Evolutionary conservation across 2,797 vertebrate genomes (phyloP).

Genomic region (Coreius guichenoti): DNA sequence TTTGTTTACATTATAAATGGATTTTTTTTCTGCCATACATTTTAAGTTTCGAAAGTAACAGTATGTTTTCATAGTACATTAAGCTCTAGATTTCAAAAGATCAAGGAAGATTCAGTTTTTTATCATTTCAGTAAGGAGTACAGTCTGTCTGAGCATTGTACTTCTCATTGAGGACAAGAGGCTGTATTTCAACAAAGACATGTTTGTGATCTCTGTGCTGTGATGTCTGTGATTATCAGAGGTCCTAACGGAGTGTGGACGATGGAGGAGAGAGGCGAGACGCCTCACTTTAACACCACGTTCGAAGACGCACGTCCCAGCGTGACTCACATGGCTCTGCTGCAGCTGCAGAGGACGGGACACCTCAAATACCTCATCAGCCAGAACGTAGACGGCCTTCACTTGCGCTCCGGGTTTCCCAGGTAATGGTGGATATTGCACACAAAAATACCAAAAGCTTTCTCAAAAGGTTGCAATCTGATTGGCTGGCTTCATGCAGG

Average conservation of each 20-base stretch:
- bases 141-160: not conserved
- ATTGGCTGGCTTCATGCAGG: not conserved
- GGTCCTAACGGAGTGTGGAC: constrained; percentile 98
- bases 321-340: constrained; percentile 91
- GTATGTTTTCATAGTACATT: not conserved
- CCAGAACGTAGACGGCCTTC: constrained; percentile 96
- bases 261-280: constrained; percentile 89
- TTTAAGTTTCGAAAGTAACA: not conserved
- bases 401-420: constrained; percentile 94
- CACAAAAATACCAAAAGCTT: not conserved
- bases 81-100: not conserved
- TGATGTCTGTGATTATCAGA: constrained; percentile 68
- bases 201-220: not conserved
- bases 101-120: not conserved
- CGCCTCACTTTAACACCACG: constrained; percentile 91
- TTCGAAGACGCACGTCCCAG: constrained; percentile 94
- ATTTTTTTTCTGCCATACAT: not conserved
- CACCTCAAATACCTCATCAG: constrained; percentile 93
- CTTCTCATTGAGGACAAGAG: not conserved
- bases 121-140: not conserved
- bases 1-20: not conserved
- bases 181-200: not conserved
- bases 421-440: constrained; percentile 75
- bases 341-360: constrained; percentile 88
- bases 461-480: not conserved